Conservation (phyloP, 2,888 invertebrate genomes). For the Drosophila lutescens region DNA sequence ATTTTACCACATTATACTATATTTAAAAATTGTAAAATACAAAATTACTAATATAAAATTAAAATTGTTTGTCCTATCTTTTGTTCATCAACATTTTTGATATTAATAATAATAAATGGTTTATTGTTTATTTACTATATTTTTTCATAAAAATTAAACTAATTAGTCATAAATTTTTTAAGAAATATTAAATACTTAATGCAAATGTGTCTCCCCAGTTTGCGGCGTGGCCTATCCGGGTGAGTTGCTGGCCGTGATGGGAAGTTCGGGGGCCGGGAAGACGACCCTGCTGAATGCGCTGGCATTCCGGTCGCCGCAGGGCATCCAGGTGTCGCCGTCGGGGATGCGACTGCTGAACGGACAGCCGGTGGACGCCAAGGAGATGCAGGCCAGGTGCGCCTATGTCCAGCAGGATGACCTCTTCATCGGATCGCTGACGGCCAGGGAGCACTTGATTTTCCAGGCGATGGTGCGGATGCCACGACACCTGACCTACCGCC, state of each 20-base stretch:
- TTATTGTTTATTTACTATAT: too few relatives aligned
- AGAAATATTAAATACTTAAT: too few relatives aligned
- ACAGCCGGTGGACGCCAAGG: slow-evolving; percentile 88
- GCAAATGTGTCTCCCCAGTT: slow-evolving; percentile 83
- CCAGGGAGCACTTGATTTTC: slow-evolving; percentile 94
- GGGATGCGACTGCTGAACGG: slow-evolving; percentile 90
- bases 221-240: slow-evolving; percentile 94
- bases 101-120: too few relatives aligned
- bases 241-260: slow-evolving; percentile 94
- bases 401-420: slow-evolving; percentile 98
- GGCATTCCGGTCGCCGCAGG: slow-evolving; percentile 91
- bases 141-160: too few relatives aligned
- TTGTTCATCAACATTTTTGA: too few relatives aligned
- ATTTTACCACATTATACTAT: too few relatives aligned
- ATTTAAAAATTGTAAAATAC: too few relatives aligned
- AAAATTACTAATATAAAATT: too few relatives aligned
- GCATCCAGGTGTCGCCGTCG: slow-evolving; percentile 87
- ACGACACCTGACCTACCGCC: slow-evolving; percentile 88
- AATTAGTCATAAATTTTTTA: too few relatives aligned
- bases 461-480: slow-evolving; percentile 96
- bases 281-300: slow-evolving; percentile 96
- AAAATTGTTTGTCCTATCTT: too few relatives aligned
- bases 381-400: slow-evolving; percentile 91
- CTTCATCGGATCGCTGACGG: slow-evolving; percentile 95
- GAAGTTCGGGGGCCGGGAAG: slow-evolving; percentile 96